A percentile compares a stretch with the other conserved stretches of the same genome.
Conservation (phyloP, 2,113 vertebrate species). For the Spilogale gracilis region DNA sequence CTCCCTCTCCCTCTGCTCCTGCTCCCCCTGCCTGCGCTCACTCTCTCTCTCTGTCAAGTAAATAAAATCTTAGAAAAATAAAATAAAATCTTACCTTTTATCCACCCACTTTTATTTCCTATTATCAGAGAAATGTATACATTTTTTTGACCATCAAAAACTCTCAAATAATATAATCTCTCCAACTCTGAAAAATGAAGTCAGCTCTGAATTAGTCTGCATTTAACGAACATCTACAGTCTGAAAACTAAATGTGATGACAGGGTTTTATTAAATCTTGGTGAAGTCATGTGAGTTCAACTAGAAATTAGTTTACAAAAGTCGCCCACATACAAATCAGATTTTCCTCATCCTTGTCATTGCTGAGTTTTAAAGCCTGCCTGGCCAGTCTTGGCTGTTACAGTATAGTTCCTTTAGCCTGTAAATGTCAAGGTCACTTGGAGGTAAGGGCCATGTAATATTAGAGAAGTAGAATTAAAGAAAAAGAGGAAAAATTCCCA, state of each 20-base stretch:
- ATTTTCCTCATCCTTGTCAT: conserved; percentile 38
- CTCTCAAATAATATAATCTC: conserved; percentile 34
- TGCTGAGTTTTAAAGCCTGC: conserved; percentile 53
- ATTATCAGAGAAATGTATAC: not conserved
- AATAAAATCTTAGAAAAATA: not conserved
- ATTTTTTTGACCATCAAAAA: conserved; percentile 57
- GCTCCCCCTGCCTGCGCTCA: not conserved
- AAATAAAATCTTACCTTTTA: not conserved
- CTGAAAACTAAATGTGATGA: conserved; percentile 63
- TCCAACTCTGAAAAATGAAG: conserved; percentile 58
- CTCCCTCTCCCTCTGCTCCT: not conserved
- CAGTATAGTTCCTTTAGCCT: conserved; percentile 46
- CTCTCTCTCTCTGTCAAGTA: not conserved
- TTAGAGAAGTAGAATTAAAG: conserved; percentile 3
- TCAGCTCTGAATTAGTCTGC: conserved; percentile 59
- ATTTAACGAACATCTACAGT: conserved; percentile 61
- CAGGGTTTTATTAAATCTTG: conserved; percentile 75
- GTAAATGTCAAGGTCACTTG: conserved; percentile 62
- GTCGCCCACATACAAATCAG: conserved; percentile 63
- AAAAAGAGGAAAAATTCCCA: conserved; percentile 42
- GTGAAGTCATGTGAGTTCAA: conserved; percentile 55
- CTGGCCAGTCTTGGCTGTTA: conserved; percentile 23
- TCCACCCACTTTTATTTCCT: conserved; percentile 36
- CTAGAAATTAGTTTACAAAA: conserved; percentile 70
- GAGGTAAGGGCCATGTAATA: conserved; percentile 54